A percentile compares a stretch with the other conserved stretches of the same genome.
Conservation (phyloP, 2,888 invertebrate genomes). For the Rhagium mordax region DNA sequence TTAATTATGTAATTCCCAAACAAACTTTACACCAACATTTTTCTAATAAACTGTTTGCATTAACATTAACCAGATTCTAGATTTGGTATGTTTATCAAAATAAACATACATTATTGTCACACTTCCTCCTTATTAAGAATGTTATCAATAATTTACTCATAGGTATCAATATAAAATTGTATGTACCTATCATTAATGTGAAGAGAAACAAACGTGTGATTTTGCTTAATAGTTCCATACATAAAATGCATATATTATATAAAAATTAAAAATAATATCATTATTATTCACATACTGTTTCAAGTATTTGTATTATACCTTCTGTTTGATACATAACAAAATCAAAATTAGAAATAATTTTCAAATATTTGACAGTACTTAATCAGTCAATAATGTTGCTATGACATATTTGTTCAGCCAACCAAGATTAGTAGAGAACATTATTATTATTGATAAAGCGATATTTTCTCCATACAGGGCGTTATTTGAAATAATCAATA, state of each 20-base stretch:
- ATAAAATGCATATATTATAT: neutral
- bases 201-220: too few species aligned
- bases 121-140: neutral
- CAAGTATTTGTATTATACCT: constrained; percentile 32
- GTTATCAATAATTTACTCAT: neutral
- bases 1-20: too few species aligned
- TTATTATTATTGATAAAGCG: neutral
- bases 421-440: neutral
- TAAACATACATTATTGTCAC: neutral
- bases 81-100: neutral
- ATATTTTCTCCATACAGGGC: too few species aligned
- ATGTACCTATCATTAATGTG: too few species aligned
- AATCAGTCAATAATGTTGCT: neutral
- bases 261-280: too few species aligned
- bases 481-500: too few species aligned
- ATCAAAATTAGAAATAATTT: neutral
- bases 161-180: neutral
- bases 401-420: neutral
- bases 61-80: too few species aligned
- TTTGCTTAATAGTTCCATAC: neutral
- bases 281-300: constrained; percentile 24
- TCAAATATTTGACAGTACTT: constrained; percentile 15
- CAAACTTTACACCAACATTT: too few species aligned
- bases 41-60: too few species aligned
- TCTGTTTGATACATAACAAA: constrained; percentile 29